Evolutionary conservation across 2,113 vertebrate genomes (phyloP).

Genomic region (Cnemophilus loriae): DNA sequence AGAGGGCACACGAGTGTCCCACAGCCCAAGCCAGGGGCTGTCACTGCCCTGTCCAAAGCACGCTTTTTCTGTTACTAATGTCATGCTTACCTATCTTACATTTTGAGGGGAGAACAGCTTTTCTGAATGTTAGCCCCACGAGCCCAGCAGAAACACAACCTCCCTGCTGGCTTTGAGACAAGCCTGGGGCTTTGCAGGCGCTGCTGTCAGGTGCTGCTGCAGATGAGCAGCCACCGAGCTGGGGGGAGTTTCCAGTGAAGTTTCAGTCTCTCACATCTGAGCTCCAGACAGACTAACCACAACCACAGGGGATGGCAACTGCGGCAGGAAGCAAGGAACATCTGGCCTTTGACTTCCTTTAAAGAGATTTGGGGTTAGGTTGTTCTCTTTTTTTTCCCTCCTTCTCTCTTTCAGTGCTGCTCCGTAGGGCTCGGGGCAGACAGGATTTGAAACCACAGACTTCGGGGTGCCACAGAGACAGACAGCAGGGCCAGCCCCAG

Average conservation of each 20-base stretch:
- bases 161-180: background rate
- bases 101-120: background rate
- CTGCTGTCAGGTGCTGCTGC: slow-evolving; percentile 9
- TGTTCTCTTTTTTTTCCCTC: accelerated
- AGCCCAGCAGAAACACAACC: background rate
- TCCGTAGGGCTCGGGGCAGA: background rate
- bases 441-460: slow-evolving; percentile 37
- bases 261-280: slow-evolving; percentile 49
- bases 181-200: background rate
- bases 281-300: slow-evolving; percentile 68
- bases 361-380: background rate
- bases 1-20: background rate
- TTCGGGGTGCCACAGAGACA: slow-evolving; percentile 16
- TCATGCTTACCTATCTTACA: accelerated
- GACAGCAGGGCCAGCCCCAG: background rate
- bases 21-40: background rate
- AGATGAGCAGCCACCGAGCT: background rate
- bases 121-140: accelerated
- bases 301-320: slow-evolving; percentile 59
- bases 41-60: background rate
- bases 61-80: too few species aligned
- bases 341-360: slow-evolving; percentile 64
- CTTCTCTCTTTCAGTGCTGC: background rate
- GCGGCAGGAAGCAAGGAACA: slow-evolving; percentile 62
- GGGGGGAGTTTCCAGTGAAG: slow-evolving; percentile 42